Percentiles rank a stretch among this genome's conserved stretches.
Evolutionary conservation across 2,888 invertebrate species (phyloP).

Genomic region (Nycteola revayana): DNA sequence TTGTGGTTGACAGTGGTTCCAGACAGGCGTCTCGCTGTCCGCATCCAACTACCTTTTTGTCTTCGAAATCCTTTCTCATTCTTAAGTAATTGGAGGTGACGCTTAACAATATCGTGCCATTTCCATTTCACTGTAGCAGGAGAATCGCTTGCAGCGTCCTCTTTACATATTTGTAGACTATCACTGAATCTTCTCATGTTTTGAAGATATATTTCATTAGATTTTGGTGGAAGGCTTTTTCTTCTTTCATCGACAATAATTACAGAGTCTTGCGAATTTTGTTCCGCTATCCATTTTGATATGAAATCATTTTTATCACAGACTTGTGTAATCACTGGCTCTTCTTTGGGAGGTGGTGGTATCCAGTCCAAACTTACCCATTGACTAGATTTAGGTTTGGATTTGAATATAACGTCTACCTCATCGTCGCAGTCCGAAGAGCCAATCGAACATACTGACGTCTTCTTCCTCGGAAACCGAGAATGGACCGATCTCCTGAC

Average conservation of each 20-base stretch:
- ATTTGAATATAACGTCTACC: constrained; percentile 80
- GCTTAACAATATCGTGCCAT: constrained; percentile 78
- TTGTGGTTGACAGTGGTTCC: constrained; percentile 59
- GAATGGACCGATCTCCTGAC: constrained; percentile 63
- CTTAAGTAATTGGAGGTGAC: constrained; percentile 72
- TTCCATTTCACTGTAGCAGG: constrained; percentile 77
- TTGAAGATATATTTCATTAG: constrained; percentile 75
- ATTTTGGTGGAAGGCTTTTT: constrained; percentile 76
- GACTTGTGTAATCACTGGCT: constrained; percentile 75
- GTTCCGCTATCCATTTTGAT: constrained; percentile 79
- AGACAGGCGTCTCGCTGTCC: constrained; percentile 70
- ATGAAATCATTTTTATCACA: constrained; percentile 81
- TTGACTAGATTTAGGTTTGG: constrained; percentile 81
- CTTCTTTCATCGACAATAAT: constrained; percentile 72
- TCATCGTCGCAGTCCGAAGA: constrained; percentile 79
- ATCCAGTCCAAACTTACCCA: constrained; percentile 82
- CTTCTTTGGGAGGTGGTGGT: constrained; percentile 75
- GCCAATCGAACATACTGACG: constrained; percentile 78
- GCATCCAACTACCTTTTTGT: constrained; percentile 75
- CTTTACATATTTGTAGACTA: constrained; percentile 76
- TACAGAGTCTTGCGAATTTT: constrained; percentile 69
- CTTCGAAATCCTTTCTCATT: constrained; percentile 73
- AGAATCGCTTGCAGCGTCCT: constrained; percentile 77
- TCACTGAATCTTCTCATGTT: constrained; percentile 78
- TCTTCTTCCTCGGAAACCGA: constrained; percentile 74